These are phyloP conservation scores for Tryphoninae sp. DNA, from an alignment of 2,888 invertebrate species.

Conservation along the genomic window DNA sequence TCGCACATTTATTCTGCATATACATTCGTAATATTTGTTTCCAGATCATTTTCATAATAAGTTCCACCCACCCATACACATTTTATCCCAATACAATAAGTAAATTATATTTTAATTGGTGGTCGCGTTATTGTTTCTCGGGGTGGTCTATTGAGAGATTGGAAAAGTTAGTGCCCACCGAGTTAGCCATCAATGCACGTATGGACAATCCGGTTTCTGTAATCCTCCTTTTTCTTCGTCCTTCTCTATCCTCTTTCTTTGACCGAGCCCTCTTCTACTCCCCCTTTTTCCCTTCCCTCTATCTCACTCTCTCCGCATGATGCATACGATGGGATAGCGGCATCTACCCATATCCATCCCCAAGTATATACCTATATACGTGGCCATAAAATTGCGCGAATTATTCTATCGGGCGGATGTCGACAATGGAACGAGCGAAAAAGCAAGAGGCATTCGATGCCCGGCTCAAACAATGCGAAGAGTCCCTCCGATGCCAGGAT, in stretches of 20 bases:
- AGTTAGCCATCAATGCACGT: no score
- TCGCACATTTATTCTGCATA: no score
- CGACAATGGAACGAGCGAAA: slow-evolving; percentile 66
- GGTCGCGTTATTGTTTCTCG: no score
- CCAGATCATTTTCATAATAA: no score
- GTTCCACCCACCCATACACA: not conserved
- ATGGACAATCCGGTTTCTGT: not conserved
- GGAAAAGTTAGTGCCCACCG: no score
- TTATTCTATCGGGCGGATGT: slow-evolving; percentile 70
- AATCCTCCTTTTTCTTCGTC: not conserved
- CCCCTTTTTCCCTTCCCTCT: not conserved
- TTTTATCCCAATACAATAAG: no score
- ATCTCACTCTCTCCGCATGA: slow-evolving; percentile 14
- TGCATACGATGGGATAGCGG: not conserved
- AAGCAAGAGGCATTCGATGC: slow-evolving; percentile 62
- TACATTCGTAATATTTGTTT: not conserved
- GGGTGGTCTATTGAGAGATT: no score
- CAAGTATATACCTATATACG: slow-evolving; percentile 20
- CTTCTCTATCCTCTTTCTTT: no score
- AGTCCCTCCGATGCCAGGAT: slow-evolving; percentile 55
- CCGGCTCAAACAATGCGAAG: slow-evolving; percentile 66
- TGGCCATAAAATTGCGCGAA: slow-evolving; percentile 75
- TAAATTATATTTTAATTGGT: no score
- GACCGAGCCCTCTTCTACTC: not conserved
- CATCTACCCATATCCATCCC: slow-evolving; percentile 17